Conservation (phyloP, 2,888 invertebrate species). For the Patella depressa region DNA sequence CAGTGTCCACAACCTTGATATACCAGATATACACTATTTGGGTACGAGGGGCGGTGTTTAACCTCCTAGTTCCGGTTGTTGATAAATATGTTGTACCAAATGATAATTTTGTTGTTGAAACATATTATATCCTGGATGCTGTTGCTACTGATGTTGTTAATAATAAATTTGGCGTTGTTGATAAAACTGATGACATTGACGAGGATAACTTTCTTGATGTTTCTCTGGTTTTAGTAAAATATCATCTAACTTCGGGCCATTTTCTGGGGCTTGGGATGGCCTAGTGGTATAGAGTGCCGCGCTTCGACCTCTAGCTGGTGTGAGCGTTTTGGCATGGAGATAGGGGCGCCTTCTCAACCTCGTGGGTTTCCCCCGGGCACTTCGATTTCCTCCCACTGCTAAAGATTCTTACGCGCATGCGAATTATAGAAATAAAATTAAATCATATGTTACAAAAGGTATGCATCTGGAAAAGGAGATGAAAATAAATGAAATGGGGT, state of each 20-base stretch:
- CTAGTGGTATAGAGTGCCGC: too few relatives aligned
- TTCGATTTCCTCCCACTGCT: too few relatives aligned
- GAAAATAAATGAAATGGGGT: background rate
- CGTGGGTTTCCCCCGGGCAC: too few relatives aligned
- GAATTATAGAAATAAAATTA: too few relatives aligned
- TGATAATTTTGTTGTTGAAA: background rate
- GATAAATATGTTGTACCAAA: constrained; percentile 5
- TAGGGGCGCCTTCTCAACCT: too few relatives aligned
- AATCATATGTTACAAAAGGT: too few relatives aligned
- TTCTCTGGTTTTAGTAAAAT: constrained; percentile 74
- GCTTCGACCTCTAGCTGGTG: too few relatives aligned
- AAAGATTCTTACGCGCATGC: too few relatives aligned
- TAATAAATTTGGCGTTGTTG: background rate
- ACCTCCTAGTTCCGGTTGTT: background rate
- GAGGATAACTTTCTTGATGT: background rate
- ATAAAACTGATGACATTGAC: background rate
- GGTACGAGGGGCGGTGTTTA: too few relatives aligned
- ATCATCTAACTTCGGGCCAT: constrained; percentile 79
- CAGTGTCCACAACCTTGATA: too few relatives aligned
- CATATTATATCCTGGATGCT: background rate
- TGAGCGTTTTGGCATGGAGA: too few relatives aligned
- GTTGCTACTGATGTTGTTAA: background rate
- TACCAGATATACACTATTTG: too few relatives aligned
- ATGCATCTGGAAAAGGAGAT: background rate
- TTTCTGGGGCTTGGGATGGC: background rate